Evolutionary conservation across 2,797 vertebrate species (phyloP), one percentile per base, ranked within the genome.

Genomic region (Pipistrellus pygmaeus): DNA sequence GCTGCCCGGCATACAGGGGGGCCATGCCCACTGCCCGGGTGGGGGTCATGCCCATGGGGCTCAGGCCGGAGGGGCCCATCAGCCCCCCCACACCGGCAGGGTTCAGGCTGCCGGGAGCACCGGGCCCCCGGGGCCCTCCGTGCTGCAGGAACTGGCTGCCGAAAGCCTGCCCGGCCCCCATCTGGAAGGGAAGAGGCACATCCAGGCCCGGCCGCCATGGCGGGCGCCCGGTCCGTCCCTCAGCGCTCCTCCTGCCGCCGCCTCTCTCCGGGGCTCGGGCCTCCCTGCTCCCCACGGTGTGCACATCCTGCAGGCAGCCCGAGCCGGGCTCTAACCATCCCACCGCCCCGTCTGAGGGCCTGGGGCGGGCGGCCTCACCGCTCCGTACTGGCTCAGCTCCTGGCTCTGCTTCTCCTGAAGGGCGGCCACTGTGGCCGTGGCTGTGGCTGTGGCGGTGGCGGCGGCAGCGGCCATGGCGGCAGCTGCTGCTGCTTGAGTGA

Each of bases 351-450:
- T 23, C 48, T 38, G 20, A 0, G 35, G 80, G 57, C 44, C 20
- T 4, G 3, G 8, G 46, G 41, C 30, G 30, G 25, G 77, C 35
- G 7, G 27, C 69, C 96, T 97, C 78, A 99, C 99, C 98, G 99
- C 97, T 73, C 99, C 97, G 0, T 99, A 99, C 88, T 98, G 98
- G 98, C 98, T 99, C 98, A 99, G 97, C 97, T 99, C 99, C 97
- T 99, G 99, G 98, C 99, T 99, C 97, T 99, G 99, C 90, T 99
- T 99, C 92, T 99, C 99, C 96, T 99, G 99, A 81, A 99, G 99
- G 0, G 99, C 99, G 0, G 99, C 99, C 51, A 99, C 99, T 0
- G 99, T 99, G 1, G 99, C 99, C 0, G 99, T 99, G 35, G 99
- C 99, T 0, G 99, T 99, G 85, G 99, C 99, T 0, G 99, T 99